Conservation (phyloP, 2,797 vertebrate genomes). For the Mus caroli region DNA sequence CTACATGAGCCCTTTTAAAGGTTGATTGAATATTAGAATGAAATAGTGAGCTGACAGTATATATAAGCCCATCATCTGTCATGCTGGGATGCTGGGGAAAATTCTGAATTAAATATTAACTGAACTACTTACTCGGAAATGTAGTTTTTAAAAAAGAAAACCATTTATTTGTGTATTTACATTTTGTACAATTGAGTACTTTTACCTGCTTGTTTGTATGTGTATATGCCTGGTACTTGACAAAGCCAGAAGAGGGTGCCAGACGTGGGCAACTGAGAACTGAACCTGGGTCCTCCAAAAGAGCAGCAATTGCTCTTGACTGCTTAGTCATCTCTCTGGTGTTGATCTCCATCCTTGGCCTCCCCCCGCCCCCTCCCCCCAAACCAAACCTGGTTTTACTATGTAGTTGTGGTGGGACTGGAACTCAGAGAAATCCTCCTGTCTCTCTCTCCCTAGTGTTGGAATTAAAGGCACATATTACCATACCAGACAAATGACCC, state of each 20-base stretch:
- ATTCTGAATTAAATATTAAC: conserved; percentile 56
- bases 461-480: background rate
- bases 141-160: background rate
- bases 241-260: background rate
- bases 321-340: background rate
- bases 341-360: background rate
- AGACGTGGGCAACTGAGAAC: background rate
- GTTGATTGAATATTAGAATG: conserved; percentile 40
- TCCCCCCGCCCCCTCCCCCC: too few species aligned
- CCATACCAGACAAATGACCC: background rate
- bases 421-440: background rate
- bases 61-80: background rate
- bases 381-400: background rate
- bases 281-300: background rate
- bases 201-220: background rate
- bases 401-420: background rate
- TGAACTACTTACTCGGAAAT: conserved; percentile 38
- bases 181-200: background rate
- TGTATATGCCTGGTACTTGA: background rate
- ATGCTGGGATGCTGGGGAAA: conserved; percentile 14
- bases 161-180: background rate
- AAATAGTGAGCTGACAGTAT: background rate
- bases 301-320: background rate
- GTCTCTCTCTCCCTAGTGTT: background rate
- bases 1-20: background rate